Evolutionary conservation across 2,113 vertebrate species (phyloP), one percentile per base, ranked within the genome.

Genomic region (Callipepla squamata): DNA sequence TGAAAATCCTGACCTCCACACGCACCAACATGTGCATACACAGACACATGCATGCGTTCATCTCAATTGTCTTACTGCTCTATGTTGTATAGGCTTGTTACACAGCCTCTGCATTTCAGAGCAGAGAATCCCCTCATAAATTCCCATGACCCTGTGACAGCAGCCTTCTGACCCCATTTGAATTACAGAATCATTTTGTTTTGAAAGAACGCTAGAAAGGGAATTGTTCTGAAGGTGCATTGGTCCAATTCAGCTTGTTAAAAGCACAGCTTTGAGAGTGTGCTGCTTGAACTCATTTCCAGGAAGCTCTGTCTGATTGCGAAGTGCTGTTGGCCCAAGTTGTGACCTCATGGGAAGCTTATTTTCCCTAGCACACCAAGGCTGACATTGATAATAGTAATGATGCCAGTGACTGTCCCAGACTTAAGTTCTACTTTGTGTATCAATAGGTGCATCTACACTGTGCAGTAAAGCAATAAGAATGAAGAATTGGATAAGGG

Each of bases 131-230:
- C 45, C 19, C 4, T 38, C 67, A 62, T 26, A 76, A 76, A 61
- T 85, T 82, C 63, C 74, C 38, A 17, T 19, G 28, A 47, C 20
- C 80, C 25, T 53, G 10, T 50, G 55, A 59, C 53, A 82, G 72
- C 67, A 67, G 16, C 51, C 67, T 85, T 92, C 63, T 47, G 42
- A 65, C 72, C 68, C 80, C 42, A 48, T 91, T 93, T 87, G 55
- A 85, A 87, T 85, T 82, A 44, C 47, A 87, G 47, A 92, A 67
- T 34, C 36, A 23, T 55, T 89, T 85, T 91, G 57, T 93, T 92
- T 87, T 91, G 80, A 93, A 93, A 77, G 75, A 89, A 83, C 82
- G 53, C 67, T 87, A 91, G 91, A 93, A 70, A 82, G 87, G 67
- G 82, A 6, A 3, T 62, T 32, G n/a, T 20, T 96, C 76, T 94